phyloP scores from a whole-genome alignment of 2,797 vertebrate genomes.

The Scolopax rusticola region DNA sequence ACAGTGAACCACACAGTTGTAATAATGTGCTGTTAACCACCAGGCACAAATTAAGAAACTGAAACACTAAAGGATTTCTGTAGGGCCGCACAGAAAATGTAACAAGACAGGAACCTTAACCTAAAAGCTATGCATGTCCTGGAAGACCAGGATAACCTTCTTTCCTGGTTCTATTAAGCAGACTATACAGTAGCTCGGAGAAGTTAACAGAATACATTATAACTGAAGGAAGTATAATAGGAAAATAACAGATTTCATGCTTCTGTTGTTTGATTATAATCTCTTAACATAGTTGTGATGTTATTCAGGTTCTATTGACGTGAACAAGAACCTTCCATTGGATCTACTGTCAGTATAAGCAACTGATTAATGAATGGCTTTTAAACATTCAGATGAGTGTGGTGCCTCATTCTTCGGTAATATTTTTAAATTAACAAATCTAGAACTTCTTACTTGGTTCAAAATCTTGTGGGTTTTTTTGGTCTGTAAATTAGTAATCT shows the following conservation, averaged over 20 bases:
- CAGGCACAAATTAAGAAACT: neutral
- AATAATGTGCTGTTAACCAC: neutral
- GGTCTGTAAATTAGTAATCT: neutral
- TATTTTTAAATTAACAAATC: neutral
- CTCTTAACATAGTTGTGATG: neutral
- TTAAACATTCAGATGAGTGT: neutral
- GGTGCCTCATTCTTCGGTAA: neutral
- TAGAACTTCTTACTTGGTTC: neutral
- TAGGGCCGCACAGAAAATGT: neutral
- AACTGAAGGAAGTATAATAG: neutral
- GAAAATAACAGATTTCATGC: neutral
- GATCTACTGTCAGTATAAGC: neutral
- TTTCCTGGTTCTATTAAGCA: neutral
- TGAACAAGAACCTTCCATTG: neutral
- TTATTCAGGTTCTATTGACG: neutral
- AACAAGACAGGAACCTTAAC: neutral
- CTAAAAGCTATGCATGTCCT: neutral
- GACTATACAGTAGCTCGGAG: neutral
- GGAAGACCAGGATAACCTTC: neutral
- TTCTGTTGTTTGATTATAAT: neutral
- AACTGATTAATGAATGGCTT: neutral
- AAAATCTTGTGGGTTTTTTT: neutral
- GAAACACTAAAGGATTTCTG: neutral
- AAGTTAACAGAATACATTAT: neutral
- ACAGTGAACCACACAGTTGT: neutral